Conservation (phyloP, 2,888 invertebrate genomes). For the Dicyrtoma fusca region DNA sequence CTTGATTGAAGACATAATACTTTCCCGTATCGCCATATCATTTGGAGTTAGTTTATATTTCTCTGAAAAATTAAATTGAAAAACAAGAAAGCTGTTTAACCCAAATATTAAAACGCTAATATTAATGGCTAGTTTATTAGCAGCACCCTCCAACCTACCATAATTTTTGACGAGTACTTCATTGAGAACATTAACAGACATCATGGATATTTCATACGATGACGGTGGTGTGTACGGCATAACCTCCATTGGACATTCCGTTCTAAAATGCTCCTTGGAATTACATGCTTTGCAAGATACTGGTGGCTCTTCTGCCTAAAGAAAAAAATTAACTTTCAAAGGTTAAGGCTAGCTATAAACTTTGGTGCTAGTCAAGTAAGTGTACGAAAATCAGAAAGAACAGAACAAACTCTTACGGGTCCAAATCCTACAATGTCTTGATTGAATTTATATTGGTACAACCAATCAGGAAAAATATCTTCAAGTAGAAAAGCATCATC, state of each 20-base stretch:
- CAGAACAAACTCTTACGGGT: not conserved
- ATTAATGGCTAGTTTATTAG: too few relatives aligned
- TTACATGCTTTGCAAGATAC: not conserved
- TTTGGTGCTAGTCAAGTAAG: too few relatives aligned
- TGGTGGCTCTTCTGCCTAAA: not conserved
- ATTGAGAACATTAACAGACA: not conserved
- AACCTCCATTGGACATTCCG: not conserved
- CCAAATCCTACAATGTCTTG: constrained; percentile 56
- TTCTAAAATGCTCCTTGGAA: constrained; percentile 4
- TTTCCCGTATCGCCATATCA: not conserved
- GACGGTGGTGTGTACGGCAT: not conserved
- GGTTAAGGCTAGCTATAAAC: too few relatives aligned
- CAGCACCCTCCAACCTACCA: not conserved
- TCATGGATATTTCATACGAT: not conserved
- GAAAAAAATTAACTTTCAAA: not conserved
- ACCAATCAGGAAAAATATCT: constrained; percentile 48
- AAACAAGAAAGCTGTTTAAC: too few relatives aligned
- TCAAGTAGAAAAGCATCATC: constrained; percentile 44
- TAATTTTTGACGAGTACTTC: not conserved
- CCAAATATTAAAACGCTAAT: too few relatives aligned
- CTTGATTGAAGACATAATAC: not conserved
- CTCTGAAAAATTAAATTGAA: not conserved
- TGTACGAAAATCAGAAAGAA: not conserved
- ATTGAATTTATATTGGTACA: constrained; percentile 58
- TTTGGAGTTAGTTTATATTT: not conserved